Evolutionary conservation across 2,888 invertebrate species (phyloP), one percentile per base, ranked within the genome.

Genomic region (Machimus atricapillus): DNA sequence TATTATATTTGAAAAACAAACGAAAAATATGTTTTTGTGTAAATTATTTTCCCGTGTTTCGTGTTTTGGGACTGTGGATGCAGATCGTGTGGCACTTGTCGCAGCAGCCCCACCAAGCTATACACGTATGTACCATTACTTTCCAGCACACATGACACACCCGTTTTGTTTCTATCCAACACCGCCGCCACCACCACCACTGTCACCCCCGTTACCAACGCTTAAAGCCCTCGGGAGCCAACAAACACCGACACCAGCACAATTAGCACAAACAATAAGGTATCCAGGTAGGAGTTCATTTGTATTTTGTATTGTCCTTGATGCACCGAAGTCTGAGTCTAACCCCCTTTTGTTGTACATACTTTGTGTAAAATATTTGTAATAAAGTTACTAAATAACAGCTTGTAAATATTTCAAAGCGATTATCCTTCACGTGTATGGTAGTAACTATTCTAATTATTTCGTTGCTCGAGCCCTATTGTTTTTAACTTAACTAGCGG

Each of bases 1-100:
- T 85, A 85, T n/a, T 46, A 66, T 78, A 66, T 16, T 27, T 58
- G 8, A 58, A 58, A 58, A 58, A 58, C 19, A 58, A 58, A 58
- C 5, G n/a, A 58, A 8, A 58, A 58, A 8, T 40, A 19, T 86
- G 43, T 86, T 85, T 86, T 74, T 85, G 31, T 85, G 77, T 87
- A 85, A 77, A 81, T 83, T 85, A 76, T 66, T 40, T 46, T 74
- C 34, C 27, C 23, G 19, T 40, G 52, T 74, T 73, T 37, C 74
- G 40, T 73, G 87, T 86, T 85, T 87, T 87, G 86, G 74, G 46
- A 87, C 66, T 76, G 90, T 91, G 83, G 66, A 83, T 83, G 74
- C 89, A 95, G 95, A 95, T 94, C 94, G 94, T 90, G 94, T 95
- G 91, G 95, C 95, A 90, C 93, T 95, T 91, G 94, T 94, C 89